These are phyloP conservation scores for Zhuqinia jingwanae DNA, from an alignment of 2,888 invertebrate species.

Conservation along the genomic window DNA sequence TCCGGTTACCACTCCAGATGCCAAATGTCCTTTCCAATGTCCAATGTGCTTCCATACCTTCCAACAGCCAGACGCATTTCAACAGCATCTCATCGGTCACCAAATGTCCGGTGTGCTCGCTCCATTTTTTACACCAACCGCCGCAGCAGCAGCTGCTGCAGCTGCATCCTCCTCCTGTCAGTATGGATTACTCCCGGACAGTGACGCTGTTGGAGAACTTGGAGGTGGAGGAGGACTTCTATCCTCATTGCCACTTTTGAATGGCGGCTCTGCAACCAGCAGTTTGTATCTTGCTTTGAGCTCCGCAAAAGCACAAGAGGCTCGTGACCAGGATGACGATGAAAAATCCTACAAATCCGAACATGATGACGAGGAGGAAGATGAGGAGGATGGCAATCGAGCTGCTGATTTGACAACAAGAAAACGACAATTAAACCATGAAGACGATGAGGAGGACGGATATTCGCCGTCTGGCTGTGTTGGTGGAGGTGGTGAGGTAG, in stretches of 20 bases:
- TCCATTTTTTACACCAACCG: constrained; percentile 77
- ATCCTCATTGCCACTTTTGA: constrained; percentile 68
- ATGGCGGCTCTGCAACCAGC: constrained; percentile 68
- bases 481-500: background rate
- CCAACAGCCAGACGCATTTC: constrained; percentile 84
- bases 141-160: constrained; percentile 65
- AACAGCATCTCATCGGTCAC: constrained; percentile 85
- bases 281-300: constrained; percentile 74
- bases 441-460: constrained; percentile 80
- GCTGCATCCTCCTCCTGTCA: constrained; percentile 62
- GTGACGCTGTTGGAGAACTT: constrained; percentile 44
- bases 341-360: constrained; percentile 50
- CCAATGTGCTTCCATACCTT: constrained; percentile 85
- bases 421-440: constrained; percentile 34
- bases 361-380: constrained; percentile 42
- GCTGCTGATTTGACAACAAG: constrained; percentile 64
- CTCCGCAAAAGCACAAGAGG: constrained; percentile 46
- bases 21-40: constrained; percentile 82
- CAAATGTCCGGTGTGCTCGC: constrained; percentile 81
- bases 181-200: constrained; percentile 63
- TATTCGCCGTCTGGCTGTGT: constrained; percentile 54
- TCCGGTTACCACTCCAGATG: constrained; percentile 50
- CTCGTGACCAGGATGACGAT: constrained; percentile 41
- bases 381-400: constrained; percentile 75
- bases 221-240: constrained; percentile 29